Conservation (phyloP, 2,113 vertebrate species). For the Limnothrissa miodon region DNA sequence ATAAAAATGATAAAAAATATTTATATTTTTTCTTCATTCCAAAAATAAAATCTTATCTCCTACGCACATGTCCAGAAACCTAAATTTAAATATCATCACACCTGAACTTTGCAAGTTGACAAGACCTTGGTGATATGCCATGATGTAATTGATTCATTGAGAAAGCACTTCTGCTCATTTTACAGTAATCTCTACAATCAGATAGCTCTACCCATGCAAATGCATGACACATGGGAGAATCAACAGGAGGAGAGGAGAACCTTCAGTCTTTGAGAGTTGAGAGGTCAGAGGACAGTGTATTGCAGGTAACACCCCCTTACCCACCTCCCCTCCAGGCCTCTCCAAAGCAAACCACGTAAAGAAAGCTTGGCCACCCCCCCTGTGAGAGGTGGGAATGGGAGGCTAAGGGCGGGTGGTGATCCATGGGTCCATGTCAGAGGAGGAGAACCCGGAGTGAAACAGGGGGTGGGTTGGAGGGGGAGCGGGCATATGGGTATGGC, state of each 20-base stretch:
- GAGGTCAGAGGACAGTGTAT: too few relatives aligned
- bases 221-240: neutral
- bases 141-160: constrained; percentile 58
- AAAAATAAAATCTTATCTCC: neutral
- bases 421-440: neutral
- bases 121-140: constrained; percentile 61
- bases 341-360: neutral
- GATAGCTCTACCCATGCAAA: constrained; percentile 36
- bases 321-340: neutral
- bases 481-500: constrained; percentile 70
- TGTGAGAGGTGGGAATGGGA: neutral
- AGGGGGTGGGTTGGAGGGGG: constrained; percentile 16
- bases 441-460: neutral
- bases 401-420: neutral
- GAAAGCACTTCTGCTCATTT: neutral
- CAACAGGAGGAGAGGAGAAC: constrained; percentile 64
- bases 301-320: too few relatives aligned
- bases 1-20: too few relatives aligned
- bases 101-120: constrained; percentile 76
- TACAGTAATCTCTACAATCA: constrained; percentile 52
- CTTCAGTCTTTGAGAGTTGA: constrained; percentile 67
- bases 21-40: too few relatives aligned
- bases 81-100: neutral
- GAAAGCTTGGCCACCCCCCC: too few relatives aligned
- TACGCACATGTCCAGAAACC: neutral